Conservation (phyloP, 1,140 invertebrate genomes). For the Anastrepha ludens region DNA sequence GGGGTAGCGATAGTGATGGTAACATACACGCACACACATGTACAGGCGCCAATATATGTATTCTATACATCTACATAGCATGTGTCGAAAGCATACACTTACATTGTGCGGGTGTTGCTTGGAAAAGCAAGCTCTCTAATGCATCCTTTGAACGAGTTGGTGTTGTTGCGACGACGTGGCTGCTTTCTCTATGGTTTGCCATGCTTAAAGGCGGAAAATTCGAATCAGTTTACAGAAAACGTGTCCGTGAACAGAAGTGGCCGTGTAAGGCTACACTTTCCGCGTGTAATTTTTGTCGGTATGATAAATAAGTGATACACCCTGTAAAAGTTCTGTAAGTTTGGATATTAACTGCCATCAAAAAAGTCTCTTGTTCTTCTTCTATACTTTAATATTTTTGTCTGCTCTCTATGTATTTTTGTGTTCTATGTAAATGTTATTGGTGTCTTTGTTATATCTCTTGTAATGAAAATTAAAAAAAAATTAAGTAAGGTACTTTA, state of each 20-base stretch:
- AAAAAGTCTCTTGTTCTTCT: conserved; percentile 39
- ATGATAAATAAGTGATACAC: conserved; percentile 75
- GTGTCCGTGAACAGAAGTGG: conserved; percentile 74
- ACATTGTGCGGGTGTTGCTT: conserved; percentile 20
- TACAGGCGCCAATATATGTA: neutral
- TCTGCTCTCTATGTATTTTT: conserved; percentile 40
- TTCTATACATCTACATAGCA: neutral
- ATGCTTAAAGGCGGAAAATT: conserved; percentile 63
- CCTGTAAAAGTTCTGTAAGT: conserved; percentile 75
- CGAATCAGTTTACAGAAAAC: conserved; percentile 74
- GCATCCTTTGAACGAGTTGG: conserved; percentile 8
- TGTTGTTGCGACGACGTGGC: neutral
- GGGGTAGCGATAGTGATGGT: neutral
- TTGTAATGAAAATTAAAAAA: neutral
- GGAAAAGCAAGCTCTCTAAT: conserved; percentile 36
- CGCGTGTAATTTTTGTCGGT: conserved; percentile 74
- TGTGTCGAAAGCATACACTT: neutral
- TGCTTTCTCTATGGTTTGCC: neutral
- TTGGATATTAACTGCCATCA: conserved; percentile 56
- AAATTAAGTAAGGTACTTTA: neutral
- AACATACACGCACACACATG: neutral
- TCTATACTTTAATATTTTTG: conserved; percentile 22
- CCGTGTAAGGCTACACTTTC: conserved; percentile 73
- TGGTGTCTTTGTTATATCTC: conserved; percentile 40
- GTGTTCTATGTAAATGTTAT: conserved; percentile 47